Percentiles rank a stretch among this genome's conserved stretches.
Evolutionary conservation across 2,113 vertebrate genomes (phyloP).

Genomic region (Cyanistes caeruleus): DNA sequence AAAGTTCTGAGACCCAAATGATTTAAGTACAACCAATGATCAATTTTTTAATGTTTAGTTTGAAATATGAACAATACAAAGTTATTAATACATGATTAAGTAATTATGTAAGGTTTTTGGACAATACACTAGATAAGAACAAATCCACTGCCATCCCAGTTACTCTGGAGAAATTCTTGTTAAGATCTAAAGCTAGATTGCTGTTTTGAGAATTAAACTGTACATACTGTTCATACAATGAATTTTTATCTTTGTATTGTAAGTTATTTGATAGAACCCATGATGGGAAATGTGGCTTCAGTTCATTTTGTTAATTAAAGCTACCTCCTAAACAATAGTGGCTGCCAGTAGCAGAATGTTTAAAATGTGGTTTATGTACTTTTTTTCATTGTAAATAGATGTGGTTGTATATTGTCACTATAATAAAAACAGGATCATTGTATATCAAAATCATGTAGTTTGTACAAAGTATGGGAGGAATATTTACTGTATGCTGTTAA

Average conservation of each 20-base stretch:
- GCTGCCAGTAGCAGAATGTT: conserved; percentile 87
- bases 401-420: conserved; percentile 87
- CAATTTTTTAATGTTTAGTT: background rate
- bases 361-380: conserved; percentile 82
- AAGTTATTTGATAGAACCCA: conserved; percentile 91
- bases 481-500: conserved; percentile 90
- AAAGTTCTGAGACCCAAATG: background rate
- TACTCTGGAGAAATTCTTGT: conserved; percentile 60
- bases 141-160: conserved; percentile 71
- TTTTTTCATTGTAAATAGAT: conserved; percentile 86
- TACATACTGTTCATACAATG: conserved; percentile 84
- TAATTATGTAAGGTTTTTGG: conserved; percentile 38
- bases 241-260: conserved; percentile 83
- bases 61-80: background rate
- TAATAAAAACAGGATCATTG: conserved; percentile 84
- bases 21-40: background rate
- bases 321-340: conserved; percentile 94
- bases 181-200: conserved; percentile 72
- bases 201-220: conserved; percentile 79
- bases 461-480: conserved; percentile 86
- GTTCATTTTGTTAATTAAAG: conserved; percentile 89
- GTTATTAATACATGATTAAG: background rate
- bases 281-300: conserved; percentile 88
- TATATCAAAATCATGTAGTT: conserved; percentile 86
- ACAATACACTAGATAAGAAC: conserved; percentile 51